phyloP scores from a whole-genome alignment of 2,113 vertebrate species.

The Notarius quadriscutis region DNA sequence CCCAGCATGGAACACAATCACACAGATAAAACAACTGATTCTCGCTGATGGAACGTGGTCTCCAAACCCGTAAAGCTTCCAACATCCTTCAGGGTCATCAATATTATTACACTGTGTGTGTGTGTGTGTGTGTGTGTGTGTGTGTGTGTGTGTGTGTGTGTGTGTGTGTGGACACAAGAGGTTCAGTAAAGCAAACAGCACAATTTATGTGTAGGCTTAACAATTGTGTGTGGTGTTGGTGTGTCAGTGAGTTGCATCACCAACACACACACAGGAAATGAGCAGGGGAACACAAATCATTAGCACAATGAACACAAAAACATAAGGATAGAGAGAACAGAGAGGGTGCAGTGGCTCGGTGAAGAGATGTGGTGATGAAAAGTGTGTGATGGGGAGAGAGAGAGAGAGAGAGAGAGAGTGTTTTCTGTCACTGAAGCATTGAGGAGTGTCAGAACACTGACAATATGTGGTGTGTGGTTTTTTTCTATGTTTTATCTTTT shows the following conservation, averaged over 20 bases:
- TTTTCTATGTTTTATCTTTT: neutral
- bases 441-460: neutral
- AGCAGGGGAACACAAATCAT: neutral
- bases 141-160: neutral
- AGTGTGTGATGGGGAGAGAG: neutral
- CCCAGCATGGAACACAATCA: neutral
- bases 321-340: neutral
- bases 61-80: neutral
- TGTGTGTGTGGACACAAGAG: neutral
- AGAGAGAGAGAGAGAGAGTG: neutral
- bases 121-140: neutral
- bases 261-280: neutral
- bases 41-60: neutral
- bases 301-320: neutral
- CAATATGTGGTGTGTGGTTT: neutral
- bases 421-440: too few relatives aligned
- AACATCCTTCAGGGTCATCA: neutral
- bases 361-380: neutral
- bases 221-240: neutral
- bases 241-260: conserved; percentile 1
- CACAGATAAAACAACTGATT: neutral
- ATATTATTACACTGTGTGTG: neutral
- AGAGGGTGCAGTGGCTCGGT: neutral
- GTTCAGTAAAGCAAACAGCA: neutral
- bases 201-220: neutral